Evolutionary conservation across 1,140 invertebrate species (phyloP).

Genomic region (Hylaeus anthracinus): DNA sequence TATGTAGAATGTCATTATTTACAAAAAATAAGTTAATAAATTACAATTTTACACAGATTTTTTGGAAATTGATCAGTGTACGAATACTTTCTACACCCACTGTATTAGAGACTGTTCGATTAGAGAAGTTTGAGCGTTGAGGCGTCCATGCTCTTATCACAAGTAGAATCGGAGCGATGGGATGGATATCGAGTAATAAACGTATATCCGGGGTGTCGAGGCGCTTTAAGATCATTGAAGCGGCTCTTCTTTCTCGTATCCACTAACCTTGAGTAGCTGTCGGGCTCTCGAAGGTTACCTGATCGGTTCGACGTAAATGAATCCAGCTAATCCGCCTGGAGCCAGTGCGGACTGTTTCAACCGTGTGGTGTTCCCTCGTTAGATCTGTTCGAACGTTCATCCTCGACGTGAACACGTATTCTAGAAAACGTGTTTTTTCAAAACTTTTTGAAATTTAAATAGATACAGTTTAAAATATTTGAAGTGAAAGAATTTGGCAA

Average conservation of each 20-base stretch:
- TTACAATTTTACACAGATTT: too few relatives aligned
- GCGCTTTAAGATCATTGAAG: not conserved
- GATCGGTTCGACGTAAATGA: conserved; percentile 53
- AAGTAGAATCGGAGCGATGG: conserved; percentile 21
- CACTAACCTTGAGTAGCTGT: conserved; percentile 48
- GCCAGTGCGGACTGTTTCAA: conserved; percentile 29
- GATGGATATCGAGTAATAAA: conserved; percentile 5
- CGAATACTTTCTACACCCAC: too few relatives aligned
- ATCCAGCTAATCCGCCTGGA: conserved; percentile 46
- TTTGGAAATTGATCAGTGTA: too few relatives aligned
- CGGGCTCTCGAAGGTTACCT: conserved; percentile 39
- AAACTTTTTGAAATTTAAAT: too few relatives aligned
- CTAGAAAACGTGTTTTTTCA: too few relatives aligned
- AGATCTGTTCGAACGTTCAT: too few relatives aligned
- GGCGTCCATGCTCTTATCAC: conserved; percentile 7
- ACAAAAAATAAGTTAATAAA: too few relatives aligned
- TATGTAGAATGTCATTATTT: too few relatives aligned
- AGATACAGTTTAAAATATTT: too few relatives aligned
- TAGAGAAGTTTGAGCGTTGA: not conserved
- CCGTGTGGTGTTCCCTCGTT: not conserved
- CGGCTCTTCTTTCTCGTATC: conserved; percentile 32
- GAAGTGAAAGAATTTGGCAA: too few relatives aligned
- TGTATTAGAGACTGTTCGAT: not conserved
- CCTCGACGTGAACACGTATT: too few relatives aligned
- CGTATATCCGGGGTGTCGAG: conserved; percentile 1